A percentile compares a stretch with the other conserved stretches of the same genome.
phyloP scores from a whole-genome alignment of 2,797 vertebrate genomes.

The Pseudopleuronectes americanus region DNA sequence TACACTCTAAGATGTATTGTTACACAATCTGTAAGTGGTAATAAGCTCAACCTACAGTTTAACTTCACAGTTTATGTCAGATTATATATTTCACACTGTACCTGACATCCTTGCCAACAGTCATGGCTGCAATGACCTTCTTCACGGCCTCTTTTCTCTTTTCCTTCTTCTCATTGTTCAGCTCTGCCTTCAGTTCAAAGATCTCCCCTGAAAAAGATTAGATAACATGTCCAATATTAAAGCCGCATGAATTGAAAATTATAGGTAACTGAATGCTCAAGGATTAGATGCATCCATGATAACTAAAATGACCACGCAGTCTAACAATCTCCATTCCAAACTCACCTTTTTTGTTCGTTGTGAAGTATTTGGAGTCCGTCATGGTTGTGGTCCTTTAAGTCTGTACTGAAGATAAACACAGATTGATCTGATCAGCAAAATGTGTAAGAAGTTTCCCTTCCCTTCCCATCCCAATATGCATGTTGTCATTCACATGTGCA shows the following conservation, averaged over 20 bases:
- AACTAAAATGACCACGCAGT: not conserved
- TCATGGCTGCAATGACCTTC: conserved; percentile 99
- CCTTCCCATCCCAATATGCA: not conserved
- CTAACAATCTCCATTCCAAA: not conserved
- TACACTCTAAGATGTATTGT: not conserved
- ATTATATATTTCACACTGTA: conserved; percentile 60
- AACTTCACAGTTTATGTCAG: not conserved
- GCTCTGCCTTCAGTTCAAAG: conserved; percentile 98
- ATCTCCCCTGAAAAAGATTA: conserved; percentile 90
- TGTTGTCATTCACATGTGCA: not conserved
- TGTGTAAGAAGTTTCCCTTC: not conserved
- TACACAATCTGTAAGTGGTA: not conserved
- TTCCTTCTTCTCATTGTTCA: conserved; percentile 99
- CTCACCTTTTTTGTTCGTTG: conserved; percentile 98
- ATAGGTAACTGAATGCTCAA: not conserved
- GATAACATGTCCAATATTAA: not conserved
- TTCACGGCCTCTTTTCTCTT: conserved; percentile 99
- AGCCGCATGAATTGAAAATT: not conserved
- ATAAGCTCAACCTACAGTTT: not conserved
- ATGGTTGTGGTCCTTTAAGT: conserved; percentile 85
- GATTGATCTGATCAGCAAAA: not conserved
- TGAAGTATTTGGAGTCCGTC: conserved; percentile 99
- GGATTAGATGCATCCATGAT: not conserved
- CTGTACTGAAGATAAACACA: conserved; percentile 54
- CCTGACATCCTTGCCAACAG: conserved; percentile 99